Evolutionary conservation across 2,888 invertebrate species (phyloP), one percentile per base, ranked within the genome.

Genomic region (Parnassius mnemosyne): DNA sequence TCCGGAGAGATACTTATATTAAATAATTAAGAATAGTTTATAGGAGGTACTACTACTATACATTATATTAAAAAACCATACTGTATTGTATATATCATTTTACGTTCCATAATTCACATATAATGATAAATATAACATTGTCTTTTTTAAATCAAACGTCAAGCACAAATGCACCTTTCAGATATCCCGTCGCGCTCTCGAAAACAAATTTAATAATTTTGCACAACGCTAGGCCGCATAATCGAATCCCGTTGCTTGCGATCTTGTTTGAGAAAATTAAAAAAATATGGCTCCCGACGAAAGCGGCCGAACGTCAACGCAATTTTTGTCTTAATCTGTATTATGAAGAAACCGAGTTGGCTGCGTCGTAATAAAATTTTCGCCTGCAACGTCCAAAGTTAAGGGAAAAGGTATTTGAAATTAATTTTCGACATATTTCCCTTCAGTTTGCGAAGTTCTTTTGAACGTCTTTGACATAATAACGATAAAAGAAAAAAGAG

Each of bases 231-330:
- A 74, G 77, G 78, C 79, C 74, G 74, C 76, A 81, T 86, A 89
- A 89, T 89, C 86, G 85, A 89, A 88, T 89, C 71, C 69, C 70
- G 66, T 70, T 73, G 71, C 82, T 77, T 74, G 72, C 78, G 79
- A 83, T 81, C 79, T 78, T 82, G 85, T 86, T 87, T 82, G 82
- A 78, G 87, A 88, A 89, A 90, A 89, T 89, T 87, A 89, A 90
- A 90, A 89, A 90, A 85, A 88, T 85, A 87, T 79, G 74, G 80
- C 79, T 58, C 74, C 77, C 76, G 74, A 71, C 71, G 69, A 67
- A 75, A 73, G 77, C 74, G 77, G 77, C 73, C 71, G 75, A 75
- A 83, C 89, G 89, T 89, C 90, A 87, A 80, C 80, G 78, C 87
- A 88, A 89, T 89, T 89, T 87, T 84, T 82, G 76, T 82, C 82